Conservation (phyloP, 2,797 vertebrate species). For the Iguana delicatissima region DNA sequence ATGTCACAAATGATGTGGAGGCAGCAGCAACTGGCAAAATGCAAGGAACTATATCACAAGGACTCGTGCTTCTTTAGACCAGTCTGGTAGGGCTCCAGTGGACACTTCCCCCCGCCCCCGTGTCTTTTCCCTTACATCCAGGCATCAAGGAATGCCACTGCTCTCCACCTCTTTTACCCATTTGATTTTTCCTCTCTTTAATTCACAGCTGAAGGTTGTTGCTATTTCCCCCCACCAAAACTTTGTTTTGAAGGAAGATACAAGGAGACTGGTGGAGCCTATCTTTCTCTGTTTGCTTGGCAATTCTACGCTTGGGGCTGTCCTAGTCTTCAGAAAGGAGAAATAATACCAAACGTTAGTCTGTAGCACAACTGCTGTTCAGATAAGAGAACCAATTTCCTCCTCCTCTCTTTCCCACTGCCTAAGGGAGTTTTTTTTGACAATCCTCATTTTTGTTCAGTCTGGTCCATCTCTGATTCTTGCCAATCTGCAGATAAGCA, state of each 20-base stretch:
- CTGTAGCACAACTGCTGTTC: not conserved
- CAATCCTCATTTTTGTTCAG: not conserved
- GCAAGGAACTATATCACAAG: no score
- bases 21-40: no score
- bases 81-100: no score
- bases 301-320: not conserved
- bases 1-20: no score
- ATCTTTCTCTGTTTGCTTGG: not conserved
- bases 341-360: no score
- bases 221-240: no score
- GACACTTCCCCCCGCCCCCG: no score
- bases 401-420: not conserved
- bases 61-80: no score
- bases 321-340: not conserved
- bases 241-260: not conserved
- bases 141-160: no score
- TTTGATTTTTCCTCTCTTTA: not conserved
- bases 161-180: no score
- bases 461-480: not conserved
- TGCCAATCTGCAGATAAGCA: not conserved
- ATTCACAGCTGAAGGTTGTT: not conserved
- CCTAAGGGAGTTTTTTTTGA: no score
- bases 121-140: no score
- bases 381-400: not conserved
- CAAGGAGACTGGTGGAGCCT: not conserved